Evolutionary conservation across 2,797 vertebrate species (phyloP).

Genomic region (Neosilurus hyrtlii): DNA sequence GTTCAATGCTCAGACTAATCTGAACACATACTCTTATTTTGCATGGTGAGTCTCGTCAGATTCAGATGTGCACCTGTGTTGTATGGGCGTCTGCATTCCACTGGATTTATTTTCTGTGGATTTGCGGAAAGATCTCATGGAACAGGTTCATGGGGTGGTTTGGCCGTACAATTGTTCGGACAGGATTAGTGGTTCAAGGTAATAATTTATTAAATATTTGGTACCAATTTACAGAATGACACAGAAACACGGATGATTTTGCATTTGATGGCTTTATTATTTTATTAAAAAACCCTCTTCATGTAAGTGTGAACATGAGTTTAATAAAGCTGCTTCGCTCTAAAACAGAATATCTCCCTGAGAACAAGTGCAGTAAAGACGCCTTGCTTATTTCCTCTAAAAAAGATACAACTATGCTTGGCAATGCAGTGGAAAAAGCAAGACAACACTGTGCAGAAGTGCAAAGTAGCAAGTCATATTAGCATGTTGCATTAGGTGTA

Average conservation of each 20-base stretch:
- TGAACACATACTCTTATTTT: slow-evolving; percentile 5
- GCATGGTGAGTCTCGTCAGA: background rate
- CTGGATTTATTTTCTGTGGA: background rate
- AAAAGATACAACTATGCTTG: background rate
- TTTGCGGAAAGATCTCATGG: background rate
- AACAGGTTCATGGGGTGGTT: background rate
- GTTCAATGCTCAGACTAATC: background rate
- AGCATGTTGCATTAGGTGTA: background rate
- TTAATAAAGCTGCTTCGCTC: background rate
- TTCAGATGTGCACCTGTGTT: background rate
- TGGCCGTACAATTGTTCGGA: background rate
- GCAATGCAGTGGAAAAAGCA: background rate
- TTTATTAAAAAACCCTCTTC: background rate
- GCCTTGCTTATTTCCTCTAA: background rate
- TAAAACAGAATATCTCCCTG: background rate
- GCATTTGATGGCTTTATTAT: background rate
- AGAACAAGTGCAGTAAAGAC: background rate
- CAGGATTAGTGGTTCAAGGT: background rate
- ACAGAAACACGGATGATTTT: background rate
- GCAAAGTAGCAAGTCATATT: background rate
- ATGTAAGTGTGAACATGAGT: background rate
- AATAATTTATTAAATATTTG: background rate
- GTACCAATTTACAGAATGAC: background rate
- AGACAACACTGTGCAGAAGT: background rate
- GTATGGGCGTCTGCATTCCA: background rate